Evolutionary conservation across 2,113 vertebrate genomes (phyloP).

Genomic region (Alligator mississippiensis): DNA sequence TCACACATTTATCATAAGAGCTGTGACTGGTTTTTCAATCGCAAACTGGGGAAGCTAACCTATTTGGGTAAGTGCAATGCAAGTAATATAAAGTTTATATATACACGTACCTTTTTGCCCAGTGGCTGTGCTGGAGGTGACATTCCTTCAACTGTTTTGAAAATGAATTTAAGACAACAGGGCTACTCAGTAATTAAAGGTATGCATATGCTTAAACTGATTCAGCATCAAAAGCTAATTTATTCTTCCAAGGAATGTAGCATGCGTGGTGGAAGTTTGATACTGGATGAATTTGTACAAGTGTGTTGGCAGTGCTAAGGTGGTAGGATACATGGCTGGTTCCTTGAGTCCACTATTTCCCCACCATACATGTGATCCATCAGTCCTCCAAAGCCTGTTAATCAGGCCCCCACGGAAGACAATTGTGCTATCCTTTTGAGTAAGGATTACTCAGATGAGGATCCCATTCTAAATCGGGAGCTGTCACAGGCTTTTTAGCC

Average conservation of each 20-base stretch:
- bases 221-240: neutral
- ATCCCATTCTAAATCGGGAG: neutral
- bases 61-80: constrained; percentile 75
- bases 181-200: neutral
- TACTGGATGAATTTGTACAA: neutral
- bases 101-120: neutral
- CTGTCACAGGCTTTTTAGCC: neutral
- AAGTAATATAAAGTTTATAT: neutral
- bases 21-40: constrained; percentile 80
- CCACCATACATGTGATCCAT: neutral
- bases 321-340: neutral
- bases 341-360: neutral
- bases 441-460: neutral
- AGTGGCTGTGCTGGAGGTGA: neutral
- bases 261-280: neutral
- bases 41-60: constrained; percentile 48
- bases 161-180: neutral
- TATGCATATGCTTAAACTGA: neutral
- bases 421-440: neutral
- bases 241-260: neutral
- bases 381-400: neutral
- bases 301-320: neutral
- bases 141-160: neutral
- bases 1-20: neutral
- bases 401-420: neutral